phyloP scores from a whole-genome alignment of 2,888 invertebrate species.

The Acleris cristana region DNA sequence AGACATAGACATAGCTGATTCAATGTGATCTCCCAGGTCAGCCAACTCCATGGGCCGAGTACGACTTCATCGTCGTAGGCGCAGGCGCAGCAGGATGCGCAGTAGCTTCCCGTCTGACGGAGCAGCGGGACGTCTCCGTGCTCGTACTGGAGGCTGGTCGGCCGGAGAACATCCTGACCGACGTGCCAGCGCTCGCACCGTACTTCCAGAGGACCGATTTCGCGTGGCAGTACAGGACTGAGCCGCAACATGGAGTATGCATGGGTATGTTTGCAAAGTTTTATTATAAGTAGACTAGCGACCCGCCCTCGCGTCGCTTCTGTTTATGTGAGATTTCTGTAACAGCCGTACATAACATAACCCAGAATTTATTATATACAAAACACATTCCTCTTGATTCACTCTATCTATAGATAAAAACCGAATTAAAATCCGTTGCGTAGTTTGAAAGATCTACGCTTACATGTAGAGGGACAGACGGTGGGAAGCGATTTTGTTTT shows the following conservation, averaged over 20 bases:
- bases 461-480: too few species aligned
- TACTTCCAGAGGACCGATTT: constrained; percentile 80
- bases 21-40: constrained; percentile 14
- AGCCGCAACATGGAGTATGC: constrained; percentile 82
- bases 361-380: too few species aligned
- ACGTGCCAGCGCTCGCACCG: constrained; percentile 74
- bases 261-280: constrained; percentile 52
- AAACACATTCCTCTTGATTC: too few species aligned
- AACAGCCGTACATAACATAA: too few species aligned
- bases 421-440: neutral
- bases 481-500: too few species aligned
- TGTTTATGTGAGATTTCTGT: too few species aligned
- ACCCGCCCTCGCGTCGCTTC: too few species aligned
- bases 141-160: constrained; percentile 79
- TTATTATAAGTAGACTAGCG: neutral
- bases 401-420: neutral
- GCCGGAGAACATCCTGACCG: constrained; percentile 63
- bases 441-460: too few species aligned
- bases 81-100: constrained; percentile 47
- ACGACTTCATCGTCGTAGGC: constrained; percentile 41
- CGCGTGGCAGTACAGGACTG: constrained; percentile 86
- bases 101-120: constrained; percentile 66
- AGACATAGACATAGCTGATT: neutral
- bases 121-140: constrained; percentile 70
- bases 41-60: constrained; percentile 33